Conservation (phyloP, 2,113 vertebrate species). For the Pollachius pollachius region DNA sequence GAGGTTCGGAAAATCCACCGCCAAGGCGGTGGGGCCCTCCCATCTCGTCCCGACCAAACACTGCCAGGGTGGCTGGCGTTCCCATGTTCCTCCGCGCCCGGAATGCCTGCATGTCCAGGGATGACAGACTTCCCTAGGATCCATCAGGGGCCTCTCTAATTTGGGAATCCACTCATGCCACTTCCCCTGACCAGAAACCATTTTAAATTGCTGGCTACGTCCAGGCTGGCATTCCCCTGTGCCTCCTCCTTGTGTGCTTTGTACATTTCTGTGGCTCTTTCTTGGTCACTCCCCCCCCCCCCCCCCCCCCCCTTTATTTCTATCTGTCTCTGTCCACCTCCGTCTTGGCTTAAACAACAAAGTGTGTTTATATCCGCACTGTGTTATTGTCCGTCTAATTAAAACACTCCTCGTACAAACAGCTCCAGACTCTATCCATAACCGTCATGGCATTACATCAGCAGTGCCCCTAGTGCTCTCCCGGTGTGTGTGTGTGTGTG, state of each 20-base stretch:
- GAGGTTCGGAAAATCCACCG: constrained; percentile 64
- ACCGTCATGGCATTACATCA: constrained; percentile 41
- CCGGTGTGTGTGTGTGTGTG: constrained; percentile 23
- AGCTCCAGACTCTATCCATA: constrained; percentile 25
- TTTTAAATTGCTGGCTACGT: constrained; percentile 62
- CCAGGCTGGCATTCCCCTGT: constrained; percentile 64
- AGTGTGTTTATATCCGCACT: constrained; percentile 39
- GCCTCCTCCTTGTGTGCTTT: constrained; percentile 45
- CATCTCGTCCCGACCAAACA: constrained; percentile 59
- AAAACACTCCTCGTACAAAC: constrained; percentile 25
- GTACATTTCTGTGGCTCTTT: constrained; percentile 42
- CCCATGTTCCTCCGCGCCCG: constrained; percentile 43
- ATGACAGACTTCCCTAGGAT: constrained; percentile 66
- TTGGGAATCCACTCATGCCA: constrained; percentile 67
- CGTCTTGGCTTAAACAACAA: constrained; percentile 40
- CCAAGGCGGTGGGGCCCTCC: constrained; percentile 52
- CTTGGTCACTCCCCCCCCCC: background rate
- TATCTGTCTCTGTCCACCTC: constrained; percentile 45
- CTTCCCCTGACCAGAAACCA: constrained; percentile 72
- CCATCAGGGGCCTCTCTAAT: constrained; percentile 66
- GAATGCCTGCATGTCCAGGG: constrained; percentile 56
- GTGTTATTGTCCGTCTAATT: constrained; percentile 43
- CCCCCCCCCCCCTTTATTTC: constrained; percentile 17
- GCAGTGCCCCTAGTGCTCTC: constrained; percentile 19
- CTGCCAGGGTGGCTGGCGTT: constrained; percentile 56